These are phyloP conservation scores for Danio aesculapii DNA, from an alignment of 2,797 vertebrate genomes.

Conservation along the genomic window DNA sequence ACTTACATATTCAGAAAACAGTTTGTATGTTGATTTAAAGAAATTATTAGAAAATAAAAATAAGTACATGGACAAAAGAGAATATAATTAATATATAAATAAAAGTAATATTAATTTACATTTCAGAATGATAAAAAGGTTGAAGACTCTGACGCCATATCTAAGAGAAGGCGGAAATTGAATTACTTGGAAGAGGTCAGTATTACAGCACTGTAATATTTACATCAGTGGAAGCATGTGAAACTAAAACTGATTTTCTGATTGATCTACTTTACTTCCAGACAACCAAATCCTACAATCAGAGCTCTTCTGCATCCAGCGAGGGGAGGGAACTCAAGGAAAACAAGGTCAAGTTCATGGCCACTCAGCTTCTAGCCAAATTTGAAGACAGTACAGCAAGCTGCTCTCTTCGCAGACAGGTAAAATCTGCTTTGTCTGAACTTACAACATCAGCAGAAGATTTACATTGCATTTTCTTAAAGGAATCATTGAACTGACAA, in stretches of 20 bases:
- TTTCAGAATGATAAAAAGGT: constrained; percentile 86
- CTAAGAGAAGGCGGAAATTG: constrained; percentile 90
- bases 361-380: constrained; percentile 91
- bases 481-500: neutral
- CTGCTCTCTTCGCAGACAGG: constrained; percentile 82
- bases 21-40: too few species aligned
- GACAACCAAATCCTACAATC: constrained; percentile 79
- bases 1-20: too few species aligned
- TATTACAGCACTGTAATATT: constrained; percentile 41
- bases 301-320: constrained; percentile 65
- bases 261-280: constrained; percentile 63
- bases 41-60: too few species aligned
- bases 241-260: constrained; percentile 16
- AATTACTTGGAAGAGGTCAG: constrained; percentile 88
- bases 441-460: neutral
- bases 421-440: constrained; percentile 65
- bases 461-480: neutral
- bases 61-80: neutral
- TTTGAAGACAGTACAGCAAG: constrained; percentile 87
- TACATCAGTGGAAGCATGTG: neutral
- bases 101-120: too few species aligned
- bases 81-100: neutral
- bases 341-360: constrained; percentile 97
- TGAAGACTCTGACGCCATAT: constrained; percentile 84
- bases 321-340: constrained; percentile 79